Percentiles rank a stretch among this genome's conserved stretches.
phyloP scores from a whole-genome alignment of 2,888 invertebrate genomes.

The Mimumesa dahlbomi region DNA sequence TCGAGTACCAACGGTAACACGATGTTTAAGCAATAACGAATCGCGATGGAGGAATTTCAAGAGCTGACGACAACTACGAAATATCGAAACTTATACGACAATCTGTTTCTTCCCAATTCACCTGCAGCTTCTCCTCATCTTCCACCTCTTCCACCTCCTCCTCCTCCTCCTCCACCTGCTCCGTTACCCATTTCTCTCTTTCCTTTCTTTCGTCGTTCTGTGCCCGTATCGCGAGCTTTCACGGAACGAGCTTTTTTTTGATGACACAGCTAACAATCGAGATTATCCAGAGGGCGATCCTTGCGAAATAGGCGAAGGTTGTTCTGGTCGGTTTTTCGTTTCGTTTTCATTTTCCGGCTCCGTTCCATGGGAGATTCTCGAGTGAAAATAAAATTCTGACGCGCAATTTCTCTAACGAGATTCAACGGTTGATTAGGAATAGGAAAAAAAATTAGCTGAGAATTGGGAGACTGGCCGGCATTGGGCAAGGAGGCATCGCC shows the following conservation, averaged over 20 bases:
- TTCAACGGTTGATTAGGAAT: too few relatives aligned
- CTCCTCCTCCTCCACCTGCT: not conserved
- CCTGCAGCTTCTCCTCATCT: not conserved
- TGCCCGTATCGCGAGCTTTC: not conserved
- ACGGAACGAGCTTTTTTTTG: not conserved
- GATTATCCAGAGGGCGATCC: not conserved
- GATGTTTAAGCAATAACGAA: conserved; percentile 69
- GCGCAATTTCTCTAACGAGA: too few relatives aligned
- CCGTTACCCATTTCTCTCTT: not conserved
- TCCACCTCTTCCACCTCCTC: not conserved
- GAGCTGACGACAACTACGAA: conserved; percentile 17
- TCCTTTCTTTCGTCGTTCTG: not conserved
- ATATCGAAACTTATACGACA: conserved; percentile 34
- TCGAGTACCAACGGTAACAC: conserved; percentile 64
- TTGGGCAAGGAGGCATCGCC: not conserved
- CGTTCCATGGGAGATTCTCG: too few relatives aligned
- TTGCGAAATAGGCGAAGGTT: too few relatives aligned
- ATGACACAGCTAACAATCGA: not conserved
- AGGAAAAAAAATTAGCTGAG: too few relatives aligned
- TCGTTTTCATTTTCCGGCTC: too few relatives aligned
- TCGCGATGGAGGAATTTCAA: conserved; percentile 34
- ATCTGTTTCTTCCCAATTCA: too few relatives aligned
- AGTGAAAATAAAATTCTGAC: too few relatives aligned
- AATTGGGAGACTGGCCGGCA: too few relatives aligned
- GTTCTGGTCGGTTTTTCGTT: too few relatives aligned